These are phyloP conservation scores for Sisyra terminalis DNA, from an alignment of 2,888 invertebrate genomes.

Conservation along the genomic window DNA sequence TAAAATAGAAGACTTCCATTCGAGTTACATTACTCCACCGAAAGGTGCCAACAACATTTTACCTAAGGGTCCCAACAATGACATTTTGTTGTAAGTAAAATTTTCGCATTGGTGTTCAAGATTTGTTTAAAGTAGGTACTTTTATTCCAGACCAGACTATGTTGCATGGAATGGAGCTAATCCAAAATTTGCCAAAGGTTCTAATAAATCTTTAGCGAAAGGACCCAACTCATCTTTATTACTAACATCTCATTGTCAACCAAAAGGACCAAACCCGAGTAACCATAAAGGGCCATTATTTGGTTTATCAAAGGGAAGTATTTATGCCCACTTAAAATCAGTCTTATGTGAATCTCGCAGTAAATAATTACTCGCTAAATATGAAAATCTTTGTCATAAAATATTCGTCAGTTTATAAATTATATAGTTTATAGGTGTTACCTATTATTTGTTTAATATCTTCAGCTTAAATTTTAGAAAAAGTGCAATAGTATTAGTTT, in stretches of 20 bases:
- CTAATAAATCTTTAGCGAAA: conserved; percentile 26
- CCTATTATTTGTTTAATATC: too few relatives aligned
- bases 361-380: conserved; percentile 23
- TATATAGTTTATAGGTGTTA: too few relatives aligned
- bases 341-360: conserved; percentile 30
- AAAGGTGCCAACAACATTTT: conserved; percentile 53
- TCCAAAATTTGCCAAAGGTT: conserved; percentile 36
- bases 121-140: conserved; percentile 1
- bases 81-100: conserved; percentile 53
- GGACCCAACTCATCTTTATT: conserved; percentile 37
- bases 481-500: too few relatives aligned
- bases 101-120: too few relatives aligned
- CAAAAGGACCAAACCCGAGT: conserved; percentile 49
- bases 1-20: conserved; percentile 30
- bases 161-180: conserved; percentile 73
- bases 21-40: conserved; percentile 35
- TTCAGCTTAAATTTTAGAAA: too few relatives aligned
- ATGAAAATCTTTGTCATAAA: too few relatives aligned
- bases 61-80: conserved; percentile 66
- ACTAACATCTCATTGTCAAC: conserved; percentile 27
- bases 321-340: conserved; percentile 49
- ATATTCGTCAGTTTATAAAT: too few relatives aligned
- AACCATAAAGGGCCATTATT: conserved; percentile 54
- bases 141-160: conserved; percentile 35
- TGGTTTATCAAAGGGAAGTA: conserved; percentile 61